phyloP scores from a whole-genome alignment of 1,140 invertebrate genomes.

The Brachionus plicatilis region DNA sequence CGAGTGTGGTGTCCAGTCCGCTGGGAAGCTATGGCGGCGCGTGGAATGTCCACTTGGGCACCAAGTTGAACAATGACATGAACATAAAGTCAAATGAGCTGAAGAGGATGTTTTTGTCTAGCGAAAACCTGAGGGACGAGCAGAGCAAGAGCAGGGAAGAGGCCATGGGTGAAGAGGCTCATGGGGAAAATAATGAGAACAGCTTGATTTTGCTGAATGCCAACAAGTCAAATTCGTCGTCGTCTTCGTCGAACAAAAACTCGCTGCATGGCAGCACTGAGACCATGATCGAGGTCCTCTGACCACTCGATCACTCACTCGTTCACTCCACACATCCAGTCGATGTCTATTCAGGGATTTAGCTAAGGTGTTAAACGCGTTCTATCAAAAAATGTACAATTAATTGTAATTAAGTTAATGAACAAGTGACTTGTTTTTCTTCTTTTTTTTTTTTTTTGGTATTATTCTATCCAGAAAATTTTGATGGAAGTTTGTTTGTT shows the following conservation, averaged over 20 bases:
- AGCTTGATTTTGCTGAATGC: not conserved
- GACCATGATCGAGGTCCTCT: slow-evolving; percentile 16
- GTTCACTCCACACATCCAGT: not conserved
- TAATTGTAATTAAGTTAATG: not conserved
- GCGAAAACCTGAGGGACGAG: not conserved
- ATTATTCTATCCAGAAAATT: no score
- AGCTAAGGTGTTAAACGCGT: not conserved
- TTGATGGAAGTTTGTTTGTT: not conserved
- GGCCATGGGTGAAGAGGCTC: not conserved
- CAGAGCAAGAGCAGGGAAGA: not conserved
- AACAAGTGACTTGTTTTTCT: not conserved
- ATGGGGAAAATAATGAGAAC: not conserved
- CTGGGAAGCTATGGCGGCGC: not conserved
- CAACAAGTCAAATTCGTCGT: slow-evolving; percentile 26
- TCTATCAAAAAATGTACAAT: not conserved
- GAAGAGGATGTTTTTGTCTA: not conserved
- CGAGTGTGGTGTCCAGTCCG: not conserved
- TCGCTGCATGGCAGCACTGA: slow-evolving; percentile 21
- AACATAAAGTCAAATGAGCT: not conserved
- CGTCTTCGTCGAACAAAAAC: slow-evolving; percentile 33
- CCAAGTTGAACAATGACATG: not conserved
- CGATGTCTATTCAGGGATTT: not conserved
- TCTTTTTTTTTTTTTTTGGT: no score
- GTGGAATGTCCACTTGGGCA: not conserved
- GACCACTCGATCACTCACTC: not conserved